Evolutionary conservation across 2,888 invertebrate genomes (phyloP), one percentile per base, ranked within the genome.

Genomic region (Xylophagus ater): DNA sequence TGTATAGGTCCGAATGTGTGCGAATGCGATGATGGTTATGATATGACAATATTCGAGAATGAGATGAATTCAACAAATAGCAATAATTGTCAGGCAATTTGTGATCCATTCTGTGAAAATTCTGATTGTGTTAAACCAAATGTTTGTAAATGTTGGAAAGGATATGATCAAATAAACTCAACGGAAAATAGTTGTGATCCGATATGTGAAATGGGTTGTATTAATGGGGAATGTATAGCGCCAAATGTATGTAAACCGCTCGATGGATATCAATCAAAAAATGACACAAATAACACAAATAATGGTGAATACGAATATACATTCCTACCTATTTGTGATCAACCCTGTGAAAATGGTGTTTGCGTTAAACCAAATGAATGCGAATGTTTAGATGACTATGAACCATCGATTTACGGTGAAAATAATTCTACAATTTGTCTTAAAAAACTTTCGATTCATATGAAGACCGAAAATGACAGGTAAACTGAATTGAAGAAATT

Each of bases 141-240:
- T 19, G 52, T 51, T 4, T 70, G 70, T 33, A 17, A 43, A 1
- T 61, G 61, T 33, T 34, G 56, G 7, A 31, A 13, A 5, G 61
- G 58, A 14, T 68, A 51, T 53, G 65, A 60, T 14, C 47, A 67
- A n/a, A n/a, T n/a, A 41, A 66, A 66, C 40, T 46, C 53, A 2
- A 53, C 57, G 2, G 57, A 57, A 2, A 60, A 59, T 37, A 62
- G 58, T 47, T 72, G 72, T 43, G 57, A 67, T 4, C 69, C 71
- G 1, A 52, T 57, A n/a, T 83, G 83, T 53, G 67, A 71, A 1
- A 61, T 67, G 17, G 73, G 72, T 4, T 84, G 83, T 51, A 59
- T 74, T 30, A 75, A 75, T 52, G 78, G 76, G 19, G 62, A 68
- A 19, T 84, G 84, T 54, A 65, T 72, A 73, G 80, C 58, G 58